A percentile compares a stretch with the other conserved stretches of the same genome.
These are phyloP conservation scores for Upupa epops DNA, from an alignment of 2,113 vertebrate species.

Conservation along the genomic window DNA sequence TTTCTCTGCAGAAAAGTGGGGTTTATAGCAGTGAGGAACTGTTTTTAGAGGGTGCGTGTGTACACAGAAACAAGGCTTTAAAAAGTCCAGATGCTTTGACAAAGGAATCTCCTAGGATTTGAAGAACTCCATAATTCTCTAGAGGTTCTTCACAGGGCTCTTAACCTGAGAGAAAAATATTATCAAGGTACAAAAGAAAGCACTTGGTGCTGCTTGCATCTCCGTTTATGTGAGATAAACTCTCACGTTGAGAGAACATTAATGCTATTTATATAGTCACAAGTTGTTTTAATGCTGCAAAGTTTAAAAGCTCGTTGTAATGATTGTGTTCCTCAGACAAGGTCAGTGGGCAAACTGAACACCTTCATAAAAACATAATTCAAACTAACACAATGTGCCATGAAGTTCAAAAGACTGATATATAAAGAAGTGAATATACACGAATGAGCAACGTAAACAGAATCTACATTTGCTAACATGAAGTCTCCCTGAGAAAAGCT, in stretches of 20 bases:
- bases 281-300: background rate
- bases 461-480: background rate
- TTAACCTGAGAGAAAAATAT: slow-evolving; percentile 30
- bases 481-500: background rate
- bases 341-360: background rate
- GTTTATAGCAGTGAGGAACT: background rate
- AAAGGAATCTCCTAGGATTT: slow-evolving; percentile 11
- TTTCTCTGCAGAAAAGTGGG: too few relatives aligned
- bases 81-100: background rate
- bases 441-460: background rate
- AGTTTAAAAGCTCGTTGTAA: background rate
- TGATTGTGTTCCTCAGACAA: background rate
- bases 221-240: background rate
- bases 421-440: background rate
- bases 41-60: background rate
- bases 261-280: fast-evolving
- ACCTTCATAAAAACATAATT: background rate
- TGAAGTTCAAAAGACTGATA: background rate
- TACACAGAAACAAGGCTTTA: background rate
- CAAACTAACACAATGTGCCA: background rate
- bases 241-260: background rate
- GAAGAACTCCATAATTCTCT: slow-evolving; percentile 9
- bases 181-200: background rate
- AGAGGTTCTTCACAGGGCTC: background rate
- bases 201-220: background rate